Percentiles rank a stretch among this genome's conserved stretches.
Evolutionary conservation across 2,888 invertebrate genomes (phyloP).

Genomic region (Eupithecia inturbata): DNA sequence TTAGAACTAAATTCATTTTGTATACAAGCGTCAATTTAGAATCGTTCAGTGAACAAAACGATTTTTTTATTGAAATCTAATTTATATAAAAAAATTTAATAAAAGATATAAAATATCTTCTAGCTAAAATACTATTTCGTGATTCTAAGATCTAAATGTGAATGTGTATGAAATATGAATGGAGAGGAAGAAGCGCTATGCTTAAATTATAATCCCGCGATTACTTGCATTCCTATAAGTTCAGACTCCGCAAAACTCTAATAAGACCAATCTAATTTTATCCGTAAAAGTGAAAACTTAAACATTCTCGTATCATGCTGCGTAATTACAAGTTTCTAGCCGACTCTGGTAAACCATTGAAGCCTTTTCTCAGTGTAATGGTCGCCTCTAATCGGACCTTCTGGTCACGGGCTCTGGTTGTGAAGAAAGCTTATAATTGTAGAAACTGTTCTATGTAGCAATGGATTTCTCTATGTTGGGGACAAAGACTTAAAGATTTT

Average conservation of each 20-base stretch:
- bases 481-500: neutral
- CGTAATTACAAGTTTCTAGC: constrained; percentile 9
- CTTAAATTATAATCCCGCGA: neutral
- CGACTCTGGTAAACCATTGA: neutral
- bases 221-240: neutral
- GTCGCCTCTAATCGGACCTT: neutral
- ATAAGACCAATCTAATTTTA: neutral
- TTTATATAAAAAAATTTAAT: too few relatives aligned
- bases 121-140: too few relatives aligned
- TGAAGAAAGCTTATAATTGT: constrained; percentile 19
- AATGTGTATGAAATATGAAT: too few relatives aligned
- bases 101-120: too few relatives aligned
- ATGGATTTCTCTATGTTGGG: neutral
- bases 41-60: neutral
- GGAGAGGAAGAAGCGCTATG: too few relatives aligned
- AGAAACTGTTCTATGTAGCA: neutral
- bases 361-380: constrained; percentile 1
- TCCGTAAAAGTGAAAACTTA: constrained; percentile 4
- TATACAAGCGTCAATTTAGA: neutral
- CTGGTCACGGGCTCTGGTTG: constrained; percentile 13
- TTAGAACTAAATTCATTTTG: too few relatives aligned
- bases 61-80: too few relatives aligned
- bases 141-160: too few relatives aligned
- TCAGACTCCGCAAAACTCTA: neutral
- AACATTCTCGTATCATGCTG: constrained; percentile 2